Conservation (phyloP, 1,140 invertebrate genomes). For the Camponotus floridanus region DNA sequence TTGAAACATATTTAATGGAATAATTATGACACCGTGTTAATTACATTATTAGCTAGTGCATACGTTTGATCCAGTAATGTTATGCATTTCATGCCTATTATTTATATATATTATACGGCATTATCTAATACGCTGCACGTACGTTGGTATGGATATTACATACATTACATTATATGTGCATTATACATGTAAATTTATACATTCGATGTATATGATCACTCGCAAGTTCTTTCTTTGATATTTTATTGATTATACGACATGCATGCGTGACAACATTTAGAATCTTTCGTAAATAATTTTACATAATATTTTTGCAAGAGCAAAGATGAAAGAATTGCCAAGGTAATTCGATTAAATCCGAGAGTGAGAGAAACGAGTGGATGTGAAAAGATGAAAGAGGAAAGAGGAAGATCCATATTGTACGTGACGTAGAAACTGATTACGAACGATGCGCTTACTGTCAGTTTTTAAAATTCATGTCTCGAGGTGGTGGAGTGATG, state of each 20-base stretch:
- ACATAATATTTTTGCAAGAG: background rate
- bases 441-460: background rate
- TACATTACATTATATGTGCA: background rate
- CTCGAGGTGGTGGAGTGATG: constrained; percentile 19
- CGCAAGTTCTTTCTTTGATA: constrained; percentile 19
- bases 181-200: constrained; percentile 49
- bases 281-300: background rate
- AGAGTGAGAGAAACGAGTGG: background rate
- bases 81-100: constrained; percentile 29
- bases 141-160: background rate
- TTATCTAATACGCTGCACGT: background rate
- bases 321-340: background rate
- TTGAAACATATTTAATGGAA: constrained; percentile 34
- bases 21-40: constrained; percentile 33
- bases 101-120: constrained; percentile 29
- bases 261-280: background rate
- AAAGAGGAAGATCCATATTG: background rate
- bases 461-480: constrained; percentile 65
- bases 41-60: constrained; percentile 24
- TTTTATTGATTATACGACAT: background rate
- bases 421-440: constrained; percentile 43
- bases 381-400: too few relatives aligned
- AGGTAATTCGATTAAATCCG: constrained; percentile 37
- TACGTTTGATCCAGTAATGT: constrained; percentile 17
- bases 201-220: background rate